Evolutionary conservation across 2,888 invertebrate species (phyloP), one percentile per base, ranked within the genome.

Genomic region (Phymatocera aterrima): DNA sequence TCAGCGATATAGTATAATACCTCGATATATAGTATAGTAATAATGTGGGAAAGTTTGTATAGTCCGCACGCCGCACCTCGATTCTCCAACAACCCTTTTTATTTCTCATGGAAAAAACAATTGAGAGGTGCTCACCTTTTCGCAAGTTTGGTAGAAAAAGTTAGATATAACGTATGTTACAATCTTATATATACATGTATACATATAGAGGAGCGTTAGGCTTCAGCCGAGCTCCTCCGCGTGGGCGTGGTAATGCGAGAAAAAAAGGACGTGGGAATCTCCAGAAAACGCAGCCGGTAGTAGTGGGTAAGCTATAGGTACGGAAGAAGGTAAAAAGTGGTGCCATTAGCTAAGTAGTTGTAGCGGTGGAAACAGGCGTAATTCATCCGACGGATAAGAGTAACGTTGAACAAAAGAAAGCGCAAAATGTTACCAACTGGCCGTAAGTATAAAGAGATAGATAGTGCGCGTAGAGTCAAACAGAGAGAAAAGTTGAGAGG

Each of bases 311-410:
- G 46, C 28, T 18, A 21, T 28, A 18, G 24, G 10, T 28, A 34
- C 57, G 75, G 75, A 75, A 75, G 75, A 60, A 75, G 75, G 75
- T 75, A 75, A 75, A 75, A 75, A 75, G 64, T 65, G 72, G 75
- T 75, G 79, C 81, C 81, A 81, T 81, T 81, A 80, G 81, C 80
- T 70, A 75, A 79, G 80, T 77, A 79, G 75, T 75, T 57, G 60
- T 75, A 57, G 75, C 75, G 75, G 57, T 54, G 57, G 70, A 75
- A 68, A 79, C 72, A 51, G 61, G 78, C 68, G 78, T 78, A 79
- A 80, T 81, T 78, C 78, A 77, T 78, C 74, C 74, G 78, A 51
- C 40, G 78, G 75, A 78, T 79, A 65, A 72, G 68, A 65, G 78
- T 43, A 68, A 34, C 68, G 34, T 28, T 37, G 40, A 60, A 75